Percentiles rank a stretch among this genome's conserved stretches.
phyloP scores from a whole-genome alignment of 2,113 vertebrate genomes.

The Sinocyclocheilus anophthalmus region DNA sequence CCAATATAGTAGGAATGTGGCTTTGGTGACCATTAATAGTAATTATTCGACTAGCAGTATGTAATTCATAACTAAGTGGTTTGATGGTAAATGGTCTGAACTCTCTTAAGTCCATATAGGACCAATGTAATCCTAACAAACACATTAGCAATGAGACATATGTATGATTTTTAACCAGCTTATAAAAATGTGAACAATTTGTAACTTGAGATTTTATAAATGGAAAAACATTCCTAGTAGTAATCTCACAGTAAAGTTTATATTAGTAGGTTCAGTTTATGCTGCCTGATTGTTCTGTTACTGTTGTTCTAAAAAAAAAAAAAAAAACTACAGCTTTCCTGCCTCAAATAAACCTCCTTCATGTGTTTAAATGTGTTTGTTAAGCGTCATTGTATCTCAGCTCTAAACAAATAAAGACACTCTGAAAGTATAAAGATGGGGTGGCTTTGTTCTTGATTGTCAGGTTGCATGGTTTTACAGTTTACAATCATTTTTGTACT shows the following conservation, averaged over 20 bases:
- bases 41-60: not conserved
- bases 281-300: not conserved
- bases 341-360: conserved; percentile 1
- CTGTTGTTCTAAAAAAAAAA: not conserved
- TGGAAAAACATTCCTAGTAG: not conserved
- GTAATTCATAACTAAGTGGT: not conserved
- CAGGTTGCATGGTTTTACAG: not conserved
- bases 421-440: not conserved
- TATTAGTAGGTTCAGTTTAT: not conserved
- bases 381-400: not conserved
- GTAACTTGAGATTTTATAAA: conserved; percentile 1
- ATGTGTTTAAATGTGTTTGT: not conserved
- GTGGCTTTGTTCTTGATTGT: not conserved
- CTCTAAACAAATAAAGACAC: not conserved
- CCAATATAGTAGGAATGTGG: too few relatives aligned
- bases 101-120: not conserved
- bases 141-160: not conserved
- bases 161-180: not conserved
- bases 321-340: not conserved
- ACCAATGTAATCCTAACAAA: not conserved
- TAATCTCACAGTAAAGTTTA: not conserved
- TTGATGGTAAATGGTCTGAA: not conserved
- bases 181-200: not conserved
- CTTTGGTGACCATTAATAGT: not conserved
- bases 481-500: too few relatives aligned